Percentiles rank a stretch among this genome's conserved stretches.
Evolutionary conservation across 2,113 vertebrate species (phyloP).

Genomic region (Sorex araneus): DNA sequence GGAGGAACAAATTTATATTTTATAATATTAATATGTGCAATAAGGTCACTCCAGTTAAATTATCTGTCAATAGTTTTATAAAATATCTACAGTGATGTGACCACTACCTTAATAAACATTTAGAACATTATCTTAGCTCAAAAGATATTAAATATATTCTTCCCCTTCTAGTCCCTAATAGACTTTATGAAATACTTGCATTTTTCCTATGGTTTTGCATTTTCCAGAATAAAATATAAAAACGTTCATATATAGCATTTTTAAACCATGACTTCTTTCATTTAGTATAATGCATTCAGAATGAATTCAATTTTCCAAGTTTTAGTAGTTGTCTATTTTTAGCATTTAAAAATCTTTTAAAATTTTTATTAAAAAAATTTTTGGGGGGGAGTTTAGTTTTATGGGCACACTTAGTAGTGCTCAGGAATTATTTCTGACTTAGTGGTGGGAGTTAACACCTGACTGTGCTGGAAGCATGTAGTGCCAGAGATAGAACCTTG

Average conservation of each 20-base stretch:
- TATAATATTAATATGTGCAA: not conserved
- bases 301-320: not conserved
- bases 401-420: no score
- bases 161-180: no score
- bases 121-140: no score
- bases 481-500: no score
- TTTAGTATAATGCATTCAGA: not conserved
- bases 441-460: no score
- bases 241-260: not conserved
- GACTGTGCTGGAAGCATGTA: no score
- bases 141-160: not conserved
- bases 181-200: no score
- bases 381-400: no score
- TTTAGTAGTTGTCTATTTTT: slow-evolving; percentile 6
- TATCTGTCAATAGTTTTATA: not conserved
- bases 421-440: no score
- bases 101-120: no score
- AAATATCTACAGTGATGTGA: not conserved
- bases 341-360: not conserved
- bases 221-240: not conserved
- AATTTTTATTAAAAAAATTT: not conserved
- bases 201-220: not conserved
- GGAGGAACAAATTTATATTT: not conserved
- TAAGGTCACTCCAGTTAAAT: not conserved
- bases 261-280: not conserved